Percentiles rank a stretch among this genome's conserved stretches.
Conservation (phyloP, 2,888 invertebrate genomes). For the Drosophila mercatorum region DNA sequence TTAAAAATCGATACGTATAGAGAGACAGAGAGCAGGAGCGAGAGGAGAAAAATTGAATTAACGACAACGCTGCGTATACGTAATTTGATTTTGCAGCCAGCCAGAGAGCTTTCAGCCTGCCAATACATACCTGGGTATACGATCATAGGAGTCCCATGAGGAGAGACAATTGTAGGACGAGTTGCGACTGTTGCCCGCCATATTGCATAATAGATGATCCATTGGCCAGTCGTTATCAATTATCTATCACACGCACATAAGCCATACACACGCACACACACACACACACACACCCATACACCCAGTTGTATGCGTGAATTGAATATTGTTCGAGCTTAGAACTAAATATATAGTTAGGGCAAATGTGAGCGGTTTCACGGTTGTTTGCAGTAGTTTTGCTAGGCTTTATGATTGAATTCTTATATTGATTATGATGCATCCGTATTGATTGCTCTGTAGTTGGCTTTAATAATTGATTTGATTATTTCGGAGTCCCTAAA, state of each 20-base stretch:
- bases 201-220: conserved; percentile 85
- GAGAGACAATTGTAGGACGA: conserved; percentile 95
- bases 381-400: neutral
- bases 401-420: conserved; percentile 36
- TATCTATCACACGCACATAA: conserved; percentile 46
- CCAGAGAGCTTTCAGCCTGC: neutral
- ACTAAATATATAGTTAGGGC: neutral
- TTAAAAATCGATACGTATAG: conserved; percentile 53
- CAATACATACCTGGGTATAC: conserved; percentile 91
- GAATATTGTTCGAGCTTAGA: conserved; percentile 25
- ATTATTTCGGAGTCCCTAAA: conserved; percentile 9
- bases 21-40: neutral
- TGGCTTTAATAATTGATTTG: conserved; percentile 46
- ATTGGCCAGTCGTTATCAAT: conserved; percentile 75
- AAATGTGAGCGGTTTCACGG: conserved; percentile 10
- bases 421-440: conserved; percentile 1
- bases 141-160: conserved; percentile 96
- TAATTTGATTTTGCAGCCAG: conserved; percentile 44
- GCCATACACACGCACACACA: conserved; percentile 12
- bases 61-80: conserved; percentile 45
- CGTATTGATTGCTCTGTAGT: conserved; percentile 3
- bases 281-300: conserved; percentile 2
- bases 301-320: conserved; percentile 10
- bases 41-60: conserved; percentile 53
- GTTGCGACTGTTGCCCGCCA: conserved; percentile 90